phyloP scores from a whole-genome alignment of 2,797 vertebrate species.

The Helarctos malayanus region DNA sequence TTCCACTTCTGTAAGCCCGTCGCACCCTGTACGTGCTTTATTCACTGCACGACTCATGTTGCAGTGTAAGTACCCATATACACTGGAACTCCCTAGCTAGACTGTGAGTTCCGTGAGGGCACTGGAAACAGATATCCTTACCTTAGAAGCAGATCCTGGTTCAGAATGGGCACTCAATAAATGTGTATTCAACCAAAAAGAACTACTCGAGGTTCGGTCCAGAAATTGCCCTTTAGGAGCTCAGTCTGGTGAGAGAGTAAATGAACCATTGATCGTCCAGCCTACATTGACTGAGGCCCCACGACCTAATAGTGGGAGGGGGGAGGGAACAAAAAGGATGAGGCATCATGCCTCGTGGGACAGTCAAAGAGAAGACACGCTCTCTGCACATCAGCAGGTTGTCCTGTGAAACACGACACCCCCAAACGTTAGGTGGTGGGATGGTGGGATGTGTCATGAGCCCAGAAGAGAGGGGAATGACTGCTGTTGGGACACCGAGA shows the following conservation, averaged over 20 bases:
- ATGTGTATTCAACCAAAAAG: constrained; percentile 13
- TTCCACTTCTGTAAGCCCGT: neutral
- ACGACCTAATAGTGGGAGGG: neutral
- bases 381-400: neutral
- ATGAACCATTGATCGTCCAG: neutral
- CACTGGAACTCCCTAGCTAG: neutral
- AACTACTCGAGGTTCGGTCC: neutral
- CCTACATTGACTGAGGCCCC: neutral
- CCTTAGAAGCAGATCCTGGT: neutral
- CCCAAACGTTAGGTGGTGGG: neutral
- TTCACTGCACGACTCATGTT: neutral
- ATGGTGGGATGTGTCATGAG: neutral
- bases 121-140: neutral
- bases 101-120: neutral
- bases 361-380: neutral
- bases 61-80: neutral
- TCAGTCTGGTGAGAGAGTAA: constrained; percentile 19
- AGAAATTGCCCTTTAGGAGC: constrained; percentile 16
- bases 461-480: neutral
- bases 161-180: neutral
- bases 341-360: neutral
- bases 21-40: neutral
- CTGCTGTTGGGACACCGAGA: neutral
- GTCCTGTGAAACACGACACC: neutral
- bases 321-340: neutral